phyloP scores from a whole-genome alignment of 2,888 invertebrate genomes.

The Criorhina ranunculi region DNA sequence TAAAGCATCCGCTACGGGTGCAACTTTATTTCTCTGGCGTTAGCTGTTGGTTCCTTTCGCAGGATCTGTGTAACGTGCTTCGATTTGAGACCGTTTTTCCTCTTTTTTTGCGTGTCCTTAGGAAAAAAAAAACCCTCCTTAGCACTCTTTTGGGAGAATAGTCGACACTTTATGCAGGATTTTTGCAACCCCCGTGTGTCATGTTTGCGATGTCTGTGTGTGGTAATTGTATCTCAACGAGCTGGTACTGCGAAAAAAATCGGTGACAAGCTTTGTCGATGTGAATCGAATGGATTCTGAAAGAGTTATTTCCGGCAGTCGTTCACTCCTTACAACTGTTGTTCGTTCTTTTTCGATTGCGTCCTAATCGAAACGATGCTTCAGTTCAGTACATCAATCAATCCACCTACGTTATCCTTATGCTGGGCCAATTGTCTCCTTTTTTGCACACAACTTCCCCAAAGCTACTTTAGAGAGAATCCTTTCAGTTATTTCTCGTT shows the following conservation, averaged over 20 bases:
- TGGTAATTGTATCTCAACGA: conserved; percentile 74
- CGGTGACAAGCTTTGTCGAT: conserved; percentile 72
- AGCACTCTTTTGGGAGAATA: conserved; percentile 55
- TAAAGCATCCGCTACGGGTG: conserved; percentile 78
- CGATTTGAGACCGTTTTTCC: conserved; percentile 54
- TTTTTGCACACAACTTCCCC: background rate
- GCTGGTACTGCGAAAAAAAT: conserved; percentile 36
- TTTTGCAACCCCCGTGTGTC: conserved; percentile 50
- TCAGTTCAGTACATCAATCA: conserved; percentile 45
- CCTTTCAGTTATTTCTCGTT: conserved; percentile 17
- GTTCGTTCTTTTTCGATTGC: conserved; percentile 27
- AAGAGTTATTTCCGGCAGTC: conserved; percentile 67
- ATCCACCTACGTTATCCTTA: conserved; percentile 19
- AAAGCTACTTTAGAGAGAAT: conserved; percentile 37
- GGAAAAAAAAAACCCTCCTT: conserved; percentile 32
- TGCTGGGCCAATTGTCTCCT: conserved; percentile 18
- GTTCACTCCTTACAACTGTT: conserved; percentile 54
- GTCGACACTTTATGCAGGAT: conserved; percentile 65
- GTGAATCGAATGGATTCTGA: conserved; percentile 60
- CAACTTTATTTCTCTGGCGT: conserved; percentile 38
- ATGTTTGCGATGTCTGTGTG: conserved; percentile 64
- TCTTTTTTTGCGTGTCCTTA: conserved; percentile 44
- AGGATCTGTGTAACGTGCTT: conserved; percentile 50
- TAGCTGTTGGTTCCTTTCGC: conserved; percentile 16
- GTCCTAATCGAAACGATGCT: conserved; percentile 62